These are phyloP conservation scores for Heliconius aoede DNA, from an alignment of 2,888 invertebrate genomes.

Conservation along the genomic window DNA sequence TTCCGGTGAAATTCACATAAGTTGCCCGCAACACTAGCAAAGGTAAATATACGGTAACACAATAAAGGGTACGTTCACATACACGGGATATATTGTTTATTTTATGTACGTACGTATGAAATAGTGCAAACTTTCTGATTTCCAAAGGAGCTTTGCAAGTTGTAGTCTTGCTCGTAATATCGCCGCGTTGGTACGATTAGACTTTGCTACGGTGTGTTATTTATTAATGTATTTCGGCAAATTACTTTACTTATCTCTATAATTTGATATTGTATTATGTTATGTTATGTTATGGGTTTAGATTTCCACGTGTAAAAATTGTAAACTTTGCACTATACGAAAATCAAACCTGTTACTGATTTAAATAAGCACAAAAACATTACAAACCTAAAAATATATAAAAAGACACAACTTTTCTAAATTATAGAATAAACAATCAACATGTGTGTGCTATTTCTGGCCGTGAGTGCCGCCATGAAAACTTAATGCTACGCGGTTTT, in stretches of 20 bases:
- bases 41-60: constrained; percentile 38
- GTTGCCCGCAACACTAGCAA: constrained; percentile 32
- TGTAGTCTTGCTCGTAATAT: constrained; percentile 7
- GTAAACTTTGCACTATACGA: too few species aligned
- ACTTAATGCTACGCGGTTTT: constrained; percentile 18
- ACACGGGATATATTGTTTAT: neutral
- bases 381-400: too few species aligned
- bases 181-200: neutral
- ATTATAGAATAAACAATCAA: constrained; percentile 5
- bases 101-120: neutral
- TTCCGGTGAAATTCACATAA: constrained; percentile 38
- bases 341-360: too few species aligned
- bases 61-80: constrained; percentile 23
- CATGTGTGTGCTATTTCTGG: neutral
- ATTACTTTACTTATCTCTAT: too few species aligned
- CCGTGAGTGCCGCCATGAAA: constrained; percentile 10
- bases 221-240: neutral
- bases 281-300: too few species aligned
- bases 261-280: too few species aligned
- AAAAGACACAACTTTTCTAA: neutral
- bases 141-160: constrained; percentile 20
- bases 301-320: too few species aligned
- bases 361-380: too few species aligned
- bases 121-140: constrained; percentile 18
- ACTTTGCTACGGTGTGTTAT: neutral